phyloP scores from a whole-genome alignment of 2,888 invertebrate species.

The Zygogramma bicolorata region DNA sequence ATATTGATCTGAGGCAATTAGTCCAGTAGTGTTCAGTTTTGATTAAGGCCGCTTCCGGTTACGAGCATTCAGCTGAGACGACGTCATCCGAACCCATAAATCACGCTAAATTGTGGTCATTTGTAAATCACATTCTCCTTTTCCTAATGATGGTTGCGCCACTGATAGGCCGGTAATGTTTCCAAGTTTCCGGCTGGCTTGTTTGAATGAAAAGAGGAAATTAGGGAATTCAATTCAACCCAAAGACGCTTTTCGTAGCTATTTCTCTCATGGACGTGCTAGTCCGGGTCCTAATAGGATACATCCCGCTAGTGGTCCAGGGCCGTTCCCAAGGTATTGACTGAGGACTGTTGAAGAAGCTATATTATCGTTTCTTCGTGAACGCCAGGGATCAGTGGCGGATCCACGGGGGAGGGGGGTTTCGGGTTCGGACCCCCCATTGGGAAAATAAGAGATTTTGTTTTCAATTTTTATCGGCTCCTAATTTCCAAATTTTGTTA shows the following conservation, averaged over 20 bases:
- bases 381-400: too few relatives aligned
- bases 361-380: too few relatives aligned
- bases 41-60: background rate
- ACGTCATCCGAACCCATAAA: background rate
- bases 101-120: background rate
- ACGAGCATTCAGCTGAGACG: background rate
- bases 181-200: background rate
- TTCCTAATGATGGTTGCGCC: background rate
- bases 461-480: too few relatives aligned
- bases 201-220: constrained; percentile 1
- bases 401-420: too few relatives aligned
- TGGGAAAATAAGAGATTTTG: too few relatives aligned
- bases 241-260: constrained; percentile 29
- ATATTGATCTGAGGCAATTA: too few relatives aligned
- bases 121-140: background rate
- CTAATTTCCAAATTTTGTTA: too few relatives aligned
- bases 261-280: constrained; percentile 22
- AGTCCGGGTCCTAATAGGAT: background rate
- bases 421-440: too few relatives aligned
- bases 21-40: background rate
- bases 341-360: too few relatives aligned
- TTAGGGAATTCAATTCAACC: constrained; percentile 48
- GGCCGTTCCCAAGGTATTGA: background rate
- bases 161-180: background rate
- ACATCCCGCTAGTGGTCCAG: background rate